Base-by-base conservation (phyloP, 2,113 vertebrate genomes). In the Dermatemys mawii region DNA sequence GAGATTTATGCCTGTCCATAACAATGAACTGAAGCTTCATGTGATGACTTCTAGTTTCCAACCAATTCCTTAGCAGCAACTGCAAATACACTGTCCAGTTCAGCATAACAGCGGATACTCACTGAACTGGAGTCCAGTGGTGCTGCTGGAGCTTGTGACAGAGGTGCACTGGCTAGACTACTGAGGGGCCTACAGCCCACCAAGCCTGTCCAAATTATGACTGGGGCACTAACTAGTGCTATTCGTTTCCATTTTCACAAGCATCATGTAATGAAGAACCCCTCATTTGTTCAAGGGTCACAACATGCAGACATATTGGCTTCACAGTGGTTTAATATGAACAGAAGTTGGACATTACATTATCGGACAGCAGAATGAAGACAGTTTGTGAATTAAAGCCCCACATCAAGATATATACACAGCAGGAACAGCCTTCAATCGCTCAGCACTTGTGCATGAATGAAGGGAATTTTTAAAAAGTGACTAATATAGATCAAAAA, bases 251-350 rank as follows among this genome's bases (percentile, higher is more conserved):
- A 51, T 81, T 32, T 44, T 11, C 26, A 24, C 14, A 26, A 32
- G 19, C 16, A 22, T 8, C 8, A 27, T 6, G 2, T 19, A 27
- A 35, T 27, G 35, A 38, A 22, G 17, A 9, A 70, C 16, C 60
- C 12, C 17, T 6, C 38, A 5, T 14, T 1, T 11, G 11, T 7
- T 6, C 13, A 93, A 76, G 88, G 88, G 57, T 92, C 85, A 96
- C 24, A 88, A 87, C 60, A 98, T 87, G 81, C 92, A 97, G 92
- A 97, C 90, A 96, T 60, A 53, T 53, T 96, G 97, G 96, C 97
- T 98, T 99, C 98, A 99, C 99, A 99, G 99, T 99, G 98, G 98
- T 99, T 98, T 98, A 99, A 99, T 99, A 98, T 98, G 98, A 98
- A 98, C 98, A 98, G 97, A 97, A 98, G 96, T 98, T 93, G 97